Base-by-base conservation (phyloP, 2,888 invertebrate genomes). In the Tolmerus cingulatus region DNA sequence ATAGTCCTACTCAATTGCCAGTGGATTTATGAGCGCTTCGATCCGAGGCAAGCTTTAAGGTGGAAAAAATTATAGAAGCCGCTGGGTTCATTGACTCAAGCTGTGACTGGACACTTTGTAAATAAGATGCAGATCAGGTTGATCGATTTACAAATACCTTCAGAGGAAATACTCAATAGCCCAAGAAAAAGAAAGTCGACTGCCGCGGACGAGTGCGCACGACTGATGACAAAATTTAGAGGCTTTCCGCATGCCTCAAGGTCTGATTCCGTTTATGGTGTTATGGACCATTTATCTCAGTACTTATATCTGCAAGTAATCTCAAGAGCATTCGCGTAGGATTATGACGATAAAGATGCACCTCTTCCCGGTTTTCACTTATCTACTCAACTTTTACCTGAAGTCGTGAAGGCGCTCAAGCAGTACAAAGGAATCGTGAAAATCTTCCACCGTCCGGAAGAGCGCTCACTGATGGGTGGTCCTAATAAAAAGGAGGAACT, bases 71-170 rank as follows among this genome's bases (percentile, higher is more conserved):
- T 46, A 51, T 30, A 30, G 30, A 79, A 46, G 46, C 43, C 46
- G 79, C 23, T 16, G 46, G 40, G 79, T 79, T 79, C 79, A 23
- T 51, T 79, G 79, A 79, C 51, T 51, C 23, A 51, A 51, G 46
- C 16, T 46, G 14, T n/a, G 37, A 77, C 27, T 43, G 78, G 78
- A 19, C 43, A 43, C 37, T 66, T 23, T 40, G 43, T 78, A 78
- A 43, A 78, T 43, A 78, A 23, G 1, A 78, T 78, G 43, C 78
- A 78, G 78, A 78, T 46, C 78, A 78, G 19, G 19, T 78, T 46
- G 78, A 78, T 77, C 77, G 43, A 40, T 43, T 19, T 43, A 78
- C 78, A 78, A 78, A 77, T 77, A 9, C 43, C 77, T 43, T 77
- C n/a, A 0, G 37, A 77, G 43, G 19, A 77, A 77, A 78, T 43